phyloP scores from a whole-genome alignment of 2,113 vertebrate species.

The Pollachius pollachius region DNA sequence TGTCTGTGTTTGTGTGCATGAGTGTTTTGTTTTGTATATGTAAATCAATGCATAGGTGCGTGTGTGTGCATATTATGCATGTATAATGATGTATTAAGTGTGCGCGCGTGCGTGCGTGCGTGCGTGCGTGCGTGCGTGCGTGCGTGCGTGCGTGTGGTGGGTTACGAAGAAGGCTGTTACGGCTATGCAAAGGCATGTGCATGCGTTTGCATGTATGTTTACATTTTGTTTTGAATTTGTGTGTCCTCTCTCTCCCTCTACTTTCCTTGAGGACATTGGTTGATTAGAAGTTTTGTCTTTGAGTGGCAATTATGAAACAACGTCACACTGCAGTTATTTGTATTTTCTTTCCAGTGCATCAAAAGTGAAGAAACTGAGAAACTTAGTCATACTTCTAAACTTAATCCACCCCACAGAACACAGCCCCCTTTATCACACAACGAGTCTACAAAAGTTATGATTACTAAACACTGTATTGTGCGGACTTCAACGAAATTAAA shows the following conservation, averaged over 20 bases:
- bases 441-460: no score
- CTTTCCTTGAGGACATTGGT: not conserved
- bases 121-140: not conserved
- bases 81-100: not conserved
- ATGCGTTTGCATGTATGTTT: not conserved
- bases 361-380: no score
- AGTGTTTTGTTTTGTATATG: no score
- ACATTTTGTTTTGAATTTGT: not conserved
- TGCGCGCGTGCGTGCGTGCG: not conserved
- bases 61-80: not conserved
- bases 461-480: no score
- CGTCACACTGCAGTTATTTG: no score
- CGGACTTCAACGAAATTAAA: no score
- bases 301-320: no score
- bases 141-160: not conserved
- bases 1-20: not conserved
- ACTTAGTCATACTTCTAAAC: no score
- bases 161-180: not conserved
- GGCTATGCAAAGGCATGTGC: not conserved
- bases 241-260: not conserved
- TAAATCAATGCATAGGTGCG: not conserved
- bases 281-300: no score
- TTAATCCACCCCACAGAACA: no score
- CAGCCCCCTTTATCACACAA: no score
- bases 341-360: no score